A percentile compares a stretch with the other conserved stretches of the same genome.
Evolutionary conservation across 2,888 invertebrate species (phyloP).

Genomic region (Hydrotaea diabolus): DNA sequence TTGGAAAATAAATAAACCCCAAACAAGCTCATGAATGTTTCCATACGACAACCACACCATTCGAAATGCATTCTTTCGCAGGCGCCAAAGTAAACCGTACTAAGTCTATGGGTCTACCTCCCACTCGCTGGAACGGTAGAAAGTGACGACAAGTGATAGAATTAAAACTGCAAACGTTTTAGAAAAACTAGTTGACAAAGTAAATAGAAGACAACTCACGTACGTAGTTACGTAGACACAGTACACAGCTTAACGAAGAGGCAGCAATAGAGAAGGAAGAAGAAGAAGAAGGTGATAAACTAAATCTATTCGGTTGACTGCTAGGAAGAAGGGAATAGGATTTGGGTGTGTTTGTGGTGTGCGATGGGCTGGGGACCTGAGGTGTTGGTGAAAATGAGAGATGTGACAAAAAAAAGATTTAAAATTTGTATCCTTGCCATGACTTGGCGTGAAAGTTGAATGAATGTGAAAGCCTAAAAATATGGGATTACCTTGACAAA

Average conservation of each 20-base stretch:
- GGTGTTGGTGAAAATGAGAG: not conserved
- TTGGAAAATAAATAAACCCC: not conserved
- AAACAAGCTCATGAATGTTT: conserved; percentile 38
- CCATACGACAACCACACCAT: conserved; percentile 41
- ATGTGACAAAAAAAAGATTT: conserved; percentile 10
- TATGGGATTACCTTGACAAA: conserved; percentile 32
- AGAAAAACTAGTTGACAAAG: conserved; percentile 36
- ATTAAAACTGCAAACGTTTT: conserved; percentile 56
- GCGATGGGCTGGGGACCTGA: no score
- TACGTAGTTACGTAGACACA: not conserved
- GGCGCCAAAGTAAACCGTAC: not conserved
- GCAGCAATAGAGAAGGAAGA: conserved; percentile 25
- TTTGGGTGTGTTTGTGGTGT: not conserved
- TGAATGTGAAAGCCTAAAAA: conserved; percentile 18
- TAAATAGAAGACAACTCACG: conserved; percentile 10
- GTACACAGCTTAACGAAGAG: not conserved
- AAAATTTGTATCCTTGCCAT: conserved; percentile 3
- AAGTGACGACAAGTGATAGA: conserved; percentile 13
- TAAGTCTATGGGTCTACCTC: not conserved
- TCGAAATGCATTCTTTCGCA: not conserved
- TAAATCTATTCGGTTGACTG: conserved; percentile 16
- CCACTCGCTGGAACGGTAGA: not conserved
- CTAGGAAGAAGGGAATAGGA: not conserved
- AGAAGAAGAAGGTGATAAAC: conserved; percentile 6
- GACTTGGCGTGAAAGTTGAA: not conserved